Conservation (phyloP, 92 coral and sea anemone genomes). For the Parazoanthus swiftii region DNA sequence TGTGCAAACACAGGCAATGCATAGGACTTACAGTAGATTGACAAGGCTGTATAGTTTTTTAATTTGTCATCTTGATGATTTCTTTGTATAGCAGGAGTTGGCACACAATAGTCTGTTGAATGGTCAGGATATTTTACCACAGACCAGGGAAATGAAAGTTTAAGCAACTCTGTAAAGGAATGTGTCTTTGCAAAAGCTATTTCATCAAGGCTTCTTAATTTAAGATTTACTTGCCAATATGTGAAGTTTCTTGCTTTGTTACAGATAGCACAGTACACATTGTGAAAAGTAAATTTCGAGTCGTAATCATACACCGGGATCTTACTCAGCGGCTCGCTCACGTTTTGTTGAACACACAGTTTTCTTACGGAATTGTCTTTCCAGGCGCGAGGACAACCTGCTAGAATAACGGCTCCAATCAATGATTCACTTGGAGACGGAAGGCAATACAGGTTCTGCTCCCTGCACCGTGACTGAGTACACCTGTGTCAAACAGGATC, state of each 20-base stretch:
- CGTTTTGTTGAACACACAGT: neutral
- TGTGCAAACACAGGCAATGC: neutral
- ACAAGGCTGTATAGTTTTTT: neutral
- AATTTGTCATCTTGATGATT: neutral
- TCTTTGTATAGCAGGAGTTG: too few species aligned
- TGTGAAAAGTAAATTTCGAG: neutral
- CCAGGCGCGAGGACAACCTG: conserved; percentile 9
- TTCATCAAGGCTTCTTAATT: too few species aligned
- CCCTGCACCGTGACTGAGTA: too few species aligned
- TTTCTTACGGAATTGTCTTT: neutral
- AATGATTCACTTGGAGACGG: neutral
- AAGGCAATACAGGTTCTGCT: neutral
- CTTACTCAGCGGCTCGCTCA: neutral
- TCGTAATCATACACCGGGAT: conserved; percentile 22
- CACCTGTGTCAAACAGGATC: too few species aligned
- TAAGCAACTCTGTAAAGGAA: neutral
- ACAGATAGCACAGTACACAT: conserved; percentile 26
- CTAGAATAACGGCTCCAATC: neutral
- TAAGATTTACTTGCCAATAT: conserved; percentile 14
- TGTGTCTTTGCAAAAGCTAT: too few species aligned
- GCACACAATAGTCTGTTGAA: too few species aligned
- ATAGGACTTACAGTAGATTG: neutral
- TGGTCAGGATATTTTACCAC: too few species aligned
- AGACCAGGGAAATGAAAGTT: neutral
- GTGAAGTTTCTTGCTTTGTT: conserved; percentile 18